A percentile compares a stretch with the other conserved stretches of the same genome.
phyloP scores from a whole-genome alignment of 2,797 vertebrate species.

The Pseudochromis fuscus region DNA sequence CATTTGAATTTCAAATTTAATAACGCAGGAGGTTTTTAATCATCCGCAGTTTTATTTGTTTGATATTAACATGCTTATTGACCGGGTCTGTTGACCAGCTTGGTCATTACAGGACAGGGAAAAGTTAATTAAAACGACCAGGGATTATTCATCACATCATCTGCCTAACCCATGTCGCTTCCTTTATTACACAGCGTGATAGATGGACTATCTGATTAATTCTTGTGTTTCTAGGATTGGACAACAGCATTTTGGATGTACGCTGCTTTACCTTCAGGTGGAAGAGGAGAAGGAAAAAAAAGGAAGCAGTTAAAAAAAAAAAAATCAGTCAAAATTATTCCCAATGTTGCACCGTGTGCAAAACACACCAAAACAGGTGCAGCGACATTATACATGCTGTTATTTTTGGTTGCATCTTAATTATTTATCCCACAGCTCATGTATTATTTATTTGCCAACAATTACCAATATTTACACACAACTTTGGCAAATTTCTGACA shows the following conservation, averaged over 20 bases:
- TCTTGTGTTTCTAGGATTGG: slow-evolving; percentile 99
- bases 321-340: slow-evolving; percentile 27
- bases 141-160: slow-evolving; percentile 99
- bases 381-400: background rate
- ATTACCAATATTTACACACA: slow-evolving; percentile 7
- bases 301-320: slow-evolving; percentile 27
- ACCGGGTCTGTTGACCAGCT: slow-evolving; percentile 99
- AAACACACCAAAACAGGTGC: slow-evolving; percentile 14
- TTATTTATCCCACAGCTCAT: background rate
- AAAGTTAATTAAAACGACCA: slow-evolving; percentile 99
- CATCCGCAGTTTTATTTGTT: slow-evolving; percentile 99
- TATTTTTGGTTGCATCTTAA: slow-evolving; percentile 14
- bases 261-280: slow-evolving; percentile 84
- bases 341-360: slow-evolving; percentile 1
- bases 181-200: slow-evolving; percentile 98
- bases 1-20: slow-evolving; percentile 99
- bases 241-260: slow-evolving; percentile 89
- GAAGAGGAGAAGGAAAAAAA: slow-evolving; percentile 74
- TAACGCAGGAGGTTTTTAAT: slow-evolving; percentile 99
- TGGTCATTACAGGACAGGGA: slow-evolving; percentile 99
- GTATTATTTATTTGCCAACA: slow-evolving; percentile 1
- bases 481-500: slow-evolving; percentile 3
- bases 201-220: slow-evolving; percentile 97
- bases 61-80: slow-evolving; percentile 99
- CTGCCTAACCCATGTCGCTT: slow-evolving; percentile 96